phyloP scores from a whole-genome alignment of 2,113 vertebrate genomes.

The Tyto alba region DNA sequence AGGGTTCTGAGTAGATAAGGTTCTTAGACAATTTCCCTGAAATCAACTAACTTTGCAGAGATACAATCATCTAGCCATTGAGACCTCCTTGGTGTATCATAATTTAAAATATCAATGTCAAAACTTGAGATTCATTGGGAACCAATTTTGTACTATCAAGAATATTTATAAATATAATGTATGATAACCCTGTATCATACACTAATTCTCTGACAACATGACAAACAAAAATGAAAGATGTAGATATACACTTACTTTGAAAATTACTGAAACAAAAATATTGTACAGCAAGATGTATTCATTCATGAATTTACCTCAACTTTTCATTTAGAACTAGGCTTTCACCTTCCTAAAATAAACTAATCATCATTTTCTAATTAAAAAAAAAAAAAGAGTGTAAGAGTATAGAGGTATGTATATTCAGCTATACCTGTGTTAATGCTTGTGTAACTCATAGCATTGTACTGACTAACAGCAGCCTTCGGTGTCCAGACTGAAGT shows the following conservation, averaged over 20 bases:
- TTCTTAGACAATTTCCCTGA: background rate
- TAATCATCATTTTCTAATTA: background rate
- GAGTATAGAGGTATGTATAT: background rate
- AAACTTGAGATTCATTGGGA: background rate
- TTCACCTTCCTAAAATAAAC: background rate
- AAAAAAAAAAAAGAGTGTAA: no score
- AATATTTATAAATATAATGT: background rate
- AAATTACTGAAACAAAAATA: background rate
- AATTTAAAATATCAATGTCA: background rate
- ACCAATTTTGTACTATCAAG: background rate
- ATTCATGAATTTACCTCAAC: background rate
- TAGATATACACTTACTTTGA: background rate
- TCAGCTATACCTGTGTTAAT: background rate
- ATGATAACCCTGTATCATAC: constrained; percentile 39
- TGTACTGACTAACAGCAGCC: background rate
- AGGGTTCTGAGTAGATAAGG: background rate
- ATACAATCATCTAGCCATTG: background rate
- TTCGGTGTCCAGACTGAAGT: background rate
- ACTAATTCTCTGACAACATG: constrained; percentile 39
- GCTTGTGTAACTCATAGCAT: background rate
- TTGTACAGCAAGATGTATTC: background rate
- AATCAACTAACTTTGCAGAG: background rate
- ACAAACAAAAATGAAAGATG: constrained; percentile 54
- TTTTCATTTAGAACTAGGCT: background rate
- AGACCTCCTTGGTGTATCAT: background rate